These are phyloP conservation scores for Amphimallon solstitiale DNA, from an alignment of 2,888 invertebrate species.

Conservation along the genomic window DNA sequence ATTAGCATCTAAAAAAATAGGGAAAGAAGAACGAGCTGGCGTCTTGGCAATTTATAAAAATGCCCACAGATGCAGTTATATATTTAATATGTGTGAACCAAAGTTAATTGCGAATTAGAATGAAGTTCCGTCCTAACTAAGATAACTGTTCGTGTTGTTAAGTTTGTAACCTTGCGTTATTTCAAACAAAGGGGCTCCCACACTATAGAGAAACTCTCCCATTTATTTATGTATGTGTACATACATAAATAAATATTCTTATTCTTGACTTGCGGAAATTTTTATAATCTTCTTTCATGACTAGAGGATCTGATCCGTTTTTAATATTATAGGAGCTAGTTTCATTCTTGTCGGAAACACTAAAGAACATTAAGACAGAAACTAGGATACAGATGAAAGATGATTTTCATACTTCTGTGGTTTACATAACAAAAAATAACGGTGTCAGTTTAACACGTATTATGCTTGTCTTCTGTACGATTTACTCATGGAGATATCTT, in stretches of 20 bases:
- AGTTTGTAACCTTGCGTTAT: slow-evolving; percentile 50
- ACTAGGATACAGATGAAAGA: slow-evolving; percentile 18
- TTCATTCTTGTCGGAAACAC: slow-evolving; percentile 5
- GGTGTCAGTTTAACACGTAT: slow-evolving; percentile 17
- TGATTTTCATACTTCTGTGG: slow-evolving; percentile 7
- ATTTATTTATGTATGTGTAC: slow-evolving; percentile 30
- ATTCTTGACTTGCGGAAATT: slow-evolving; percentile 21
- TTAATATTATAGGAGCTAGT: slow-evolving; percentile 23
- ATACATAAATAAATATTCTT: slow-evolving; percentile 23
- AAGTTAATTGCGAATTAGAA: slow-evolving; percentile 53
- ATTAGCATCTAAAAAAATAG: slow-evolving; percentile 45
- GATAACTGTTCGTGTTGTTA: slow-evolving; percentile 48
- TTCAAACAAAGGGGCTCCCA: slow-evolving; percentile 49
- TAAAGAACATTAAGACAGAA: slow-evolving; percentile 8
- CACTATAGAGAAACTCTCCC: slow-evolving; percentile 46
- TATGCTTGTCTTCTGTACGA: background rate
- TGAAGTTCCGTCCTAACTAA: slow-evolving; percentile 49
- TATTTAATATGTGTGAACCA: slow-evolving; percentile 54
- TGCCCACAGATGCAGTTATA: slow-evolving; percentile 50
- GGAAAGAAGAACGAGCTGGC: slow-evolving; percentile 27
- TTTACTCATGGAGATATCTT: slow-evolving; percentile 24
- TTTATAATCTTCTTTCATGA: slow-evolving; percentile 19
- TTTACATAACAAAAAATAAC: slow-evolving; percentile 29
- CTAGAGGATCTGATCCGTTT: slow-evolving; percentile 19
- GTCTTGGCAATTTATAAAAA: slow-evolving; percentile 44